These are phyloP conservation scores for Proales similis DNA, from an alignment of 1,140 invertebrate species.

Conservation along the genomic window DNA sequence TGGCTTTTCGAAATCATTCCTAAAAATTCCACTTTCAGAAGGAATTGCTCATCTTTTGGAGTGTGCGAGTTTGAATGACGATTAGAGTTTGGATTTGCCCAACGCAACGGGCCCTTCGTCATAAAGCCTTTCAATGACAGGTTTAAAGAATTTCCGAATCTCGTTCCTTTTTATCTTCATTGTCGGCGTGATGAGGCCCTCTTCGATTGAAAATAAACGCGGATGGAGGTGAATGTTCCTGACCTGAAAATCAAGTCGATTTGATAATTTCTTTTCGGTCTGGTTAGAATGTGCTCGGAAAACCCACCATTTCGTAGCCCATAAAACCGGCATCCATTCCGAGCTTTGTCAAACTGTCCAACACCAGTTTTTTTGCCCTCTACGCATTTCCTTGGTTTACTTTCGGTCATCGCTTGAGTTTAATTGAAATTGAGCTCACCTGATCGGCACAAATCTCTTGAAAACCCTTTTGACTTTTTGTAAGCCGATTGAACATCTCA, in stretches of 20 bases:
- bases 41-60: too few species aligned
- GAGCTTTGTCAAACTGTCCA: neutral
- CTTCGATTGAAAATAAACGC: conserved; percentile 88
- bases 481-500: conserved; percentile 2
- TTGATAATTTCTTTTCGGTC: neutral
- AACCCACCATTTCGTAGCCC: conserved; percentile 14
- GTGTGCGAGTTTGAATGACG: too few species aligned
- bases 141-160: conserved; percentile 13
- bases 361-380: neutral
- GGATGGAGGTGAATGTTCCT: conserved; percentile 84
- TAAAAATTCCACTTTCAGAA: too few species aligned
- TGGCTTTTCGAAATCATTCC: too few species aligned
- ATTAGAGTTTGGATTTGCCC: too few species aligned
- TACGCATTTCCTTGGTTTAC: too few species aligned
- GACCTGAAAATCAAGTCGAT: neutral
- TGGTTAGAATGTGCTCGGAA: too few species aligned
- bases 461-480: too few species aligned
- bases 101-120: too few species aligned
- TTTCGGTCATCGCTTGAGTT: too few species aligned
- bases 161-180: conserved; percentile 77
- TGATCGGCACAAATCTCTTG: too few species aligned
- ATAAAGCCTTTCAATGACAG: neutral
- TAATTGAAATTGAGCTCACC: too few species aligned
- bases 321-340: conserved; percentile 3
- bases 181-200: conserved; percentile 89